These are phyloP conservation scores for Apotomis capreana DNA, from an alignment of 2,888 invertebrate species.

Conservation along the genomic window DNA sequence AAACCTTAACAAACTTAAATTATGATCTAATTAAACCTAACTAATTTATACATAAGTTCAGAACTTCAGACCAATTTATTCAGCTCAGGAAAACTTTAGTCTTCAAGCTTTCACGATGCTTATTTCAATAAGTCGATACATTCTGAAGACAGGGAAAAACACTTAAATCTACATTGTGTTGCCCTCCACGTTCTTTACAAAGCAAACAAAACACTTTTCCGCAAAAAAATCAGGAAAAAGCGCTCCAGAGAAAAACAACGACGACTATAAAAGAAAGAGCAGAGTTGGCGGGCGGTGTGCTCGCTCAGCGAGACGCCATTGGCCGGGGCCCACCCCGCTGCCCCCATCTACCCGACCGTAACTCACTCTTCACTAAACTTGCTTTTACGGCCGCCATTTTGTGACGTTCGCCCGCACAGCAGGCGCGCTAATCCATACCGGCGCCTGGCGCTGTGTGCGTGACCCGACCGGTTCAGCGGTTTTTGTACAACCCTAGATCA, in stretches of 20 bases:
- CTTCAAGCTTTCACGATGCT: background rate
- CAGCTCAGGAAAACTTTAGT: background rate
- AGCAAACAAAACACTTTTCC: slow-evolving; percentile 79
- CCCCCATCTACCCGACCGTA: slow-evolving; percentile 64
- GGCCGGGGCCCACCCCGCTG: slow-evolving; percentile 60
- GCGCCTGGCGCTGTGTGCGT: slow-evolving; percentile 63
- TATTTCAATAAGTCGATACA: slow-evolving; percentile 19
- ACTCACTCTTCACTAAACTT: slow-evolving; percentile 80
- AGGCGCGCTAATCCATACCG: slow-evolving; percentile 74
- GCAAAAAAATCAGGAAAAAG: slow-evolving; percentile 78
- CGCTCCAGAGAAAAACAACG: slow-evolving; percentile 80
- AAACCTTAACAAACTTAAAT: too few species aligned
- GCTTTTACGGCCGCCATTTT: slow-evolving; percentile 83
- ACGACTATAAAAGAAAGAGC: slow-evolving; percentile 81
- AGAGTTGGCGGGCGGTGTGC: slow-evolving; percentile 77
- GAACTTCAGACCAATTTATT: background rate
- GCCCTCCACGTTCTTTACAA: slow-evolving; percentile 62
- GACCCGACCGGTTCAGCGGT: slow-evolving; percentile 55
- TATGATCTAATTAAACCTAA: too few species aligned
- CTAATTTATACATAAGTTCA: background rate
- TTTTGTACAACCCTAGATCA: slow-evolving; percentile 38
- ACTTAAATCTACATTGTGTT: slow-evolving; percentile 76
- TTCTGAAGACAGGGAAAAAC: slow-evolving; percentile 55
- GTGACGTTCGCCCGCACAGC: slow-evolving; percentile 81
- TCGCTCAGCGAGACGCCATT: slow-evolving; percentile 76